Conservation (phyloP, 2,888 invertebrate species). For the Tubulanus polymorphus region DNA sequence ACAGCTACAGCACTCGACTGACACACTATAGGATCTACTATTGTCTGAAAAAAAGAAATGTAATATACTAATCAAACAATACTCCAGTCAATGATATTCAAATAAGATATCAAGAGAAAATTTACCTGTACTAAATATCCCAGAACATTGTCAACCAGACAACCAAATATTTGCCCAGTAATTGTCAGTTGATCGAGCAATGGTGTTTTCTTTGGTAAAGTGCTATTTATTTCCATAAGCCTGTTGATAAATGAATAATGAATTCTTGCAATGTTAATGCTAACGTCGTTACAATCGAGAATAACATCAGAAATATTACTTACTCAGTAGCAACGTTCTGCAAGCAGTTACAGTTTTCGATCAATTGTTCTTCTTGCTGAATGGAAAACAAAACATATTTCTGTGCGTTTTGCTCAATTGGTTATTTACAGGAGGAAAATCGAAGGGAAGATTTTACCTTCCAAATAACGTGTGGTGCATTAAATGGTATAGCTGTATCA, state of each 20-base stretch:
- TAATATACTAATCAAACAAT: background rate
- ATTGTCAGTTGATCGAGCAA: constrained; percentile 43
- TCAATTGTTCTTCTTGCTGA: constrained; percentile 46
- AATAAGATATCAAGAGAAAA: constrained; percentile 17
- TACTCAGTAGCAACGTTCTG: too few relatives aligned
- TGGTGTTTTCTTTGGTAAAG: constrained; percentile 24
- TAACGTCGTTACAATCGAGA: too few relatives aligned
- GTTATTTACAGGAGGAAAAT: background rate
- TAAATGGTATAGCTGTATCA: constrained; percentile 34
- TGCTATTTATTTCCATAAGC: too few relatives aligned
- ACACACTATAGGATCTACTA: constrained; percentile 38
- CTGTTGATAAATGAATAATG: too few relatives aligned
- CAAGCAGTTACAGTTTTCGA: constrained; percentile 48
- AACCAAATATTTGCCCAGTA: constrained; percentile 46
- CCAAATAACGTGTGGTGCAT: constrained; percentile 33
- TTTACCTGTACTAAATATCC: constrained; percentile 57
- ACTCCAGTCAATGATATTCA: background rate
- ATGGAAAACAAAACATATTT: constrained; percentile 12
- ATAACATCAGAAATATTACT: background rate
- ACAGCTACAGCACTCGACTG: constrained; percentile 32
- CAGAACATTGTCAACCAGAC: constrained; percentile 39
- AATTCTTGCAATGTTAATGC: too few relatives aligned
- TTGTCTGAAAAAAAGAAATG: constrained; percentile 28
- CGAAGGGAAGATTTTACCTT: constrained; percentile 31
- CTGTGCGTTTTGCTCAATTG: background rate